Evolutionary conservation across 2,888 invertebrate genomes (phyloP).

Genomic region (Linnaemya tessellans): DNA sequence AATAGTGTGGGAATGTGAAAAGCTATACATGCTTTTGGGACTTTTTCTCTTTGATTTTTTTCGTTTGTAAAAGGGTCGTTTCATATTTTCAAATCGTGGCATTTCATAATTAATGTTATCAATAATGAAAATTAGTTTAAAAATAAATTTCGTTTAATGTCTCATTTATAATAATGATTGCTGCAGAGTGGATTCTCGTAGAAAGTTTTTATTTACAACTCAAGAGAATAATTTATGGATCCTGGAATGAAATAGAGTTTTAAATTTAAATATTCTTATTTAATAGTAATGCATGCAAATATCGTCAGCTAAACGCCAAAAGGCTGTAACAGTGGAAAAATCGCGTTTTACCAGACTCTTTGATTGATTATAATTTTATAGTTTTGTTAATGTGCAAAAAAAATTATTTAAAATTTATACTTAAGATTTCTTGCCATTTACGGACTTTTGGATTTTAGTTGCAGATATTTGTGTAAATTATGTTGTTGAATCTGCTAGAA

Average conservation of each 20-base stretch:
- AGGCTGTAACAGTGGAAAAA: too few relatives aligned
- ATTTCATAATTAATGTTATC: conserved; percentile 58
- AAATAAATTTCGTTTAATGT: conserved; percentile 67
- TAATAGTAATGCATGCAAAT: too few relatives aligned
- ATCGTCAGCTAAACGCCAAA: too few relatives aligned
- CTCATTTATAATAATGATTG: conserved; percentile 57
- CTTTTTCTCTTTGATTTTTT: neutral
- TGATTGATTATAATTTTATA: too few relatives aligned
- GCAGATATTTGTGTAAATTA: too few relatives aligned
- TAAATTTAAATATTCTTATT: neutral
- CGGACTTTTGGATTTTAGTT: too few relatives aligned
- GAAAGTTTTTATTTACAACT: conserved; percentile 45
- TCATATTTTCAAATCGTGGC: conserved; percentile 32
- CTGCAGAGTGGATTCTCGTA: neutral
- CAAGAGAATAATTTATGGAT: conserved; percentile 21
- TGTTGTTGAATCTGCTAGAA: too few relatives aligned
- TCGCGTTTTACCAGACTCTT: too few relatives aligned
- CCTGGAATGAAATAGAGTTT: conserved; percentile 6
- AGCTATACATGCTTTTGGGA: neutral
- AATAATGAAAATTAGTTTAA: conserved; percentile 65
- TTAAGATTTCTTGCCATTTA: too few relatives aligned
- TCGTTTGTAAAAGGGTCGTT: conserved; percentile 5
- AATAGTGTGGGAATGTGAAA: conserved; percentile 70
- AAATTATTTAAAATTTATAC: too few relatives aligned
- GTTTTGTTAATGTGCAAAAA: too few relatives aligned